Evolutionary conservation across 2,888 invertebrate genomes (phyloP).

Genomic region (Pasiphila rectangulata): DNA sequence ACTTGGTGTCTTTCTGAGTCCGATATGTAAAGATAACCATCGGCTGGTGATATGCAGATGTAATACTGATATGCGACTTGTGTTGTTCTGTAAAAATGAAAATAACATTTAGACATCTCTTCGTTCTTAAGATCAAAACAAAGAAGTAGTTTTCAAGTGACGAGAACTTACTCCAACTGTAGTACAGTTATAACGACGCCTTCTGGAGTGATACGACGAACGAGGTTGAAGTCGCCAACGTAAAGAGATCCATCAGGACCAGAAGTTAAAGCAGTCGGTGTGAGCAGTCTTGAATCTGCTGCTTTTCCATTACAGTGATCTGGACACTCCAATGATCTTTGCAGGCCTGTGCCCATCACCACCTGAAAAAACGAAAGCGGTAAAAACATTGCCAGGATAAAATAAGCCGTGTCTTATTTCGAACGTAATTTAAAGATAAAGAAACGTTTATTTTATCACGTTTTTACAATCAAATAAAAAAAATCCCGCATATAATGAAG

Average conservation of each 20-base stretch:
- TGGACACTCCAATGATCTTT: conserved; percentile 92
- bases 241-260: conserved; percentile 98
- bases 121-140: too few relatives aligned
- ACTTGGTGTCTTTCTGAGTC: conserved; percentile 97
- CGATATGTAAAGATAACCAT: conserved; percentile 97
- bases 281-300: conserved; percentile 91
- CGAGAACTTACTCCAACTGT: conserved; percentile 85
- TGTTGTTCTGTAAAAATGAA: conserved; percentile 87
- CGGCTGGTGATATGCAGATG: conserved; percentile 96
- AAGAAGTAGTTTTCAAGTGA: neutral
- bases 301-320: conserved; percentile 92
- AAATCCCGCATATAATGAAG: too few relatives aligned
- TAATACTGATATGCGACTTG: conserved; percentile 99
- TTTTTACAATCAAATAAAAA: too few relatives aligned
- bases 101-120: too few relatives aligned
- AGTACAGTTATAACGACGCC: conserved; percentile 94
- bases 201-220: conserved; percentile 93
- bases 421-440: too few relatives aligned
- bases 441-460: too few relatives aligned
- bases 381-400: neutral
- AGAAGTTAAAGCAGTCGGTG: conserved; percentile 96
- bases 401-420: too few relatives aligned
- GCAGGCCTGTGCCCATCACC: conserved; percentile 95
- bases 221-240: conserved; percentile 97
- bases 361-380: conserved; percentile 81